Base-by-base conservation (phyloP, 37 sponge, comb jelly and placozoan genomes). In the Beroe forskalii region DNA sequence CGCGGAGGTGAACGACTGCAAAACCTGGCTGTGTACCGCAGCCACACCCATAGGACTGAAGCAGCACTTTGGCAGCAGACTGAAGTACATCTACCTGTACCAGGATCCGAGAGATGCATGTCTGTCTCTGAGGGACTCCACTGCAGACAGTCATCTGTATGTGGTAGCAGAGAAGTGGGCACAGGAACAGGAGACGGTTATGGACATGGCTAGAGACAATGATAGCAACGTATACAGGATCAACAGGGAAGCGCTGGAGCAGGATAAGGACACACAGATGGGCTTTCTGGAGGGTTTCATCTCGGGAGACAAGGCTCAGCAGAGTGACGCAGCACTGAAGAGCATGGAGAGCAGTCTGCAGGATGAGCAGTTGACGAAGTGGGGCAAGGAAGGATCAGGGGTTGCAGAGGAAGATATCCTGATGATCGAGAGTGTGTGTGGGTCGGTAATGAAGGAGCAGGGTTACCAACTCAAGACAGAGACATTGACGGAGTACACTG, bases 161-260 rank as follows among this genome's bases (percentile, higher is more conserved):
- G 72, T 69, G 2, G 39, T 32, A 31, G 72, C 72, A 3, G 72
- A 69, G 72, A 69, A 69, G 33, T 69, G 72, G 72, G 39, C 38
- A 14, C 28, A 36, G 32, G 33, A 2, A 14, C 72, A 69, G 72
- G 32, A 32, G 32, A 69, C 38, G 33, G 72, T 37, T 0, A 32
- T 32, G 1, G 72, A 69, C 28, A 27, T 69, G 2, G 33, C 72
- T 0, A 37, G 1, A 33, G 66, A 19, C 24, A n/a, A n/a, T n/a
- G 12, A 12, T 48, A 12, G 55, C 12, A 69, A 32, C 32, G 72
- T 69, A 2, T 69, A 36, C 38, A 32, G 39, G 39, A 32, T 69
- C 0, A 69, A 36, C 72, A 32, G 32, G 33, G 66, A 63, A 30
- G 20, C 66, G 20, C 22, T 63, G 66, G 72, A 32, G 17, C 0